Conservation (phyloP, 1,140 invertebrate species). For the Ceratitis capitata region DNA sequence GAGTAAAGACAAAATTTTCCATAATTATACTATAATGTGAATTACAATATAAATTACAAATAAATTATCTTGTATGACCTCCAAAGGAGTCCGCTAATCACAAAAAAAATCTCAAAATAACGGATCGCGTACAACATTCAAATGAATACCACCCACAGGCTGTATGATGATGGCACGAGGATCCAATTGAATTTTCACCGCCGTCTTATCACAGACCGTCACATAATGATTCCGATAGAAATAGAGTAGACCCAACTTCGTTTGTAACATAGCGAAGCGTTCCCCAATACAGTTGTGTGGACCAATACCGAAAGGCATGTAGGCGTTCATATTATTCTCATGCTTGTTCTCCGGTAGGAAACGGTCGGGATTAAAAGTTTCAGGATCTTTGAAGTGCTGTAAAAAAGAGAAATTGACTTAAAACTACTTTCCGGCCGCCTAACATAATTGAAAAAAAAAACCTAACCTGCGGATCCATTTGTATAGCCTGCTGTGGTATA, state of each 20-base stretch:
- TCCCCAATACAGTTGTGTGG: constrained; percentile 80
- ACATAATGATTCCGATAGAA: constrained; percentile 53
- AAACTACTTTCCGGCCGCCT: background rate
- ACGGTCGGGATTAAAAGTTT: constrained; percentile 73
- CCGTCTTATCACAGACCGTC: constrained; percentile 47
- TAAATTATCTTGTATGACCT: too few species aligned
- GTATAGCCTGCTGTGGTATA: constrained; percentile 52
- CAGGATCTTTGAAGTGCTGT: constrained; percentile 74
- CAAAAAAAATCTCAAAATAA: too few species aligned
- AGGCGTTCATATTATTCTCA: constrained; percentile 68
- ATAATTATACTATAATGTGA: too few species aligned
- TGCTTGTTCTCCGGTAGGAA: constrained; percentile 68
- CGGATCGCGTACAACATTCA: constrained; percentile 55
- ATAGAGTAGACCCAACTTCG: constrained; percentile 56
- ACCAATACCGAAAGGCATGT: constrained; percentile 78
- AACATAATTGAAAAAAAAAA: background rate
- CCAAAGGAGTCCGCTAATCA: too few species aligned
- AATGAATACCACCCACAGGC: constrained; percentile 52
- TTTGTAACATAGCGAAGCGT: constrained; percentile 55
- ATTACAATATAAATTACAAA: too few species aligned
- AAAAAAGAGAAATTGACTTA: too few species aligned
- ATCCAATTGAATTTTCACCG: constrained; percentile 42
- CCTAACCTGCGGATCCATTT: constrained; percentile 51
- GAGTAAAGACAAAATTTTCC: too few species aligned
- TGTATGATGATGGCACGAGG: constrained; percentile 55